These are phyloP conservation scores for Nymphalis polychloros DNA, from an alignment of 2,888 invertebrate species.

Conservation along the genomic window DNA sequence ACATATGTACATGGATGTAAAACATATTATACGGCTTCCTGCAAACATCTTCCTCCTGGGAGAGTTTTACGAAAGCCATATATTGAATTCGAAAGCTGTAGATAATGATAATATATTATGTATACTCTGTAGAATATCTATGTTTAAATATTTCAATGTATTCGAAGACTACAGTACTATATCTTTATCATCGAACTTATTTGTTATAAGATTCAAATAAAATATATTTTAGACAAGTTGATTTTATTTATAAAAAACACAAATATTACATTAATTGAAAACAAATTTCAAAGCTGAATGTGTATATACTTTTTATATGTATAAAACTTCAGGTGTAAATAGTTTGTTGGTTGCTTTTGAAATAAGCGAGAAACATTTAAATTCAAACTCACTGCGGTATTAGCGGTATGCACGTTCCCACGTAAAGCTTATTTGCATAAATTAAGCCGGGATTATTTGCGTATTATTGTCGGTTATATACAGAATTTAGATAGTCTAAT, in stretches of 20 bases:
- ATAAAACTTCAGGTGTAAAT: background rate
- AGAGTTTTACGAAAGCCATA: slow-evolving; percentile 12
- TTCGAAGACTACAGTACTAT: background rate
- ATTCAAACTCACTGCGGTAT: slow-evolving; percentile 13
- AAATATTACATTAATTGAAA: no score
- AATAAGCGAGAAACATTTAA: slow-evolving; percentile 2
- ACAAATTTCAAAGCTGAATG: no score
- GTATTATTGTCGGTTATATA: slow-evolving; percentile 7
- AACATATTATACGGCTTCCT: slow-evolving; percentile 2
- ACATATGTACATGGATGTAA: background rate
- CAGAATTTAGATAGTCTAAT: background rate
- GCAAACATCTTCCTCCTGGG: slow-evolving; percentile 9
- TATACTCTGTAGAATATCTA: background rate
- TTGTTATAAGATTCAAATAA: no score
- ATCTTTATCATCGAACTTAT: background rate
- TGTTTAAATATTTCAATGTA: background rate
- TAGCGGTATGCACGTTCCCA: slow-evolving; percentile 16
- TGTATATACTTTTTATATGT: background rate
- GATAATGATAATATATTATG: slow-evolving; percentile 5
- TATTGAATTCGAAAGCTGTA: background rate
- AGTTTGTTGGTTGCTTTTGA: background rate
- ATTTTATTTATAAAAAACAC: no score
- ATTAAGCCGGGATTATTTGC: slow-evolving; percentile 25
- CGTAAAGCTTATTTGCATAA: slow-evolving; percentile 27
- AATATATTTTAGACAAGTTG: no score